phyloP scores from a whole-genome alignment of 2,113 vertebrate species.

The Nyctereutes procyonoides region DNA sequence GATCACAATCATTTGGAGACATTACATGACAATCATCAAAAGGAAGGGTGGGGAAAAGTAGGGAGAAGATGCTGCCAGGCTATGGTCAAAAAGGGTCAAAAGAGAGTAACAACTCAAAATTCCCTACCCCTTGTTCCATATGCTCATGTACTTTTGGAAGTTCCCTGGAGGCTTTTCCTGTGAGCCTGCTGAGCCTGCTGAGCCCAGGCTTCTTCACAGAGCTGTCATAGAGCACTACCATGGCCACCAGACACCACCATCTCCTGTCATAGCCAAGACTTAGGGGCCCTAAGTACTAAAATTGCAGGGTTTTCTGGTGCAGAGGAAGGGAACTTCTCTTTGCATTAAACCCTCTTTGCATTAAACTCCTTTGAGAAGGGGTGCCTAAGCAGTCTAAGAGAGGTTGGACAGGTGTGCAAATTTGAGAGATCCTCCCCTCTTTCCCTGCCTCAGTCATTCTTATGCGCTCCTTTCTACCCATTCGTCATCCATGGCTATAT shows the following conservation, averaged over 20 bases:
- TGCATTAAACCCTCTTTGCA: neutral
- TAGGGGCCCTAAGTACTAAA: neutral
- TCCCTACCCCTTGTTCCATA: neutral
- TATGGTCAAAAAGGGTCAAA: neutral
- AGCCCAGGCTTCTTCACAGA: neutral
- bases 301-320: neutral
- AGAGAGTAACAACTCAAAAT: neutral
- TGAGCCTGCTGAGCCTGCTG: neutral
- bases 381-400: neutral
- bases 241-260: neutral
- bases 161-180: too few relatives aligned
- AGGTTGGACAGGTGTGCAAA: neutral
- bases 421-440: neutral
- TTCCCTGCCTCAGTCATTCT: neutral
- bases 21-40: neutral
- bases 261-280: neutral
- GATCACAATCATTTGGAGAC: neutral
- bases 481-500: neutral
- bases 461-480: neutral
- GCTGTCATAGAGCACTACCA: neutral
- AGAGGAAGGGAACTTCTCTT: neutral
- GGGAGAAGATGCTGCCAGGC: neutral
- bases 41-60: neutral
- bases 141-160: too few relatives aligned
- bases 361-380: neutral